These are phyloP conservation scores for Caenorhabditis afra DNA, from an alignment of 2,888 invertebrate species.

Conservation along the genomic window DNA sequence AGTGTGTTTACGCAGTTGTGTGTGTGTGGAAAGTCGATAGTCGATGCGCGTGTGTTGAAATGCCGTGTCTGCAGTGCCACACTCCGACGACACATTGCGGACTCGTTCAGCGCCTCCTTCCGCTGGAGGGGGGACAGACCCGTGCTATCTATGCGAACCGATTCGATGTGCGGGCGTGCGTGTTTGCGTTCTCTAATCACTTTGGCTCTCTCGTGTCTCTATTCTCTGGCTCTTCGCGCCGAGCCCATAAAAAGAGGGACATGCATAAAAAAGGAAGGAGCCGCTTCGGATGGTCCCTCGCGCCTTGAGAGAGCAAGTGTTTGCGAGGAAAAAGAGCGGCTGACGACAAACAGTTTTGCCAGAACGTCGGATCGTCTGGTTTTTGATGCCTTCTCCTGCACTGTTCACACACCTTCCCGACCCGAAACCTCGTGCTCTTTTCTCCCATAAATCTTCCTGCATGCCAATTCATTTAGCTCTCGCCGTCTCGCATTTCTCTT, in stretches of 20 bases:
- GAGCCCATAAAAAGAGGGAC: slow-evolving; percentile 8
- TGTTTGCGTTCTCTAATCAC: slow-evolving; percentile 34
- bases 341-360: no score
- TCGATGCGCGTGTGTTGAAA: background rate
- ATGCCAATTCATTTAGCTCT: no score
- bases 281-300: background rate
- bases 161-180: background rate
- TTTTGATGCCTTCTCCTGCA: no score
- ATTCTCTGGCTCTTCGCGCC: background rate
- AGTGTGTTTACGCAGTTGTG: slow-evolving; percentile 7
- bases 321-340: no score
- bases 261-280: slow-evolving; percentile 1
- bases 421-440: no score
- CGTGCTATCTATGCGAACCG: no score
- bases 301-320: background rate
- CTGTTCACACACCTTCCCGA: no score
- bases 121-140: no score
- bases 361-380: no score
- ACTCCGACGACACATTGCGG: slow-evolving; percentile 4
- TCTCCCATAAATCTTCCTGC: no score
- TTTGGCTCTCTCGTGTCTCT: slow-evolving; percentile 6
- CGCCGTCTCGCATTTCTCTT: no score
- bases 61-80: background rate
- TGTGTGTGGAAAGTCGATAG: slow-evolving; percentile 10
- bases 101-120: background rate